Percentiles rank a stretch among this genome's conserved stretches.
Conservation (phyloP, 2,888 invertebrate species). For the Deilephila elpenor region DNA sequence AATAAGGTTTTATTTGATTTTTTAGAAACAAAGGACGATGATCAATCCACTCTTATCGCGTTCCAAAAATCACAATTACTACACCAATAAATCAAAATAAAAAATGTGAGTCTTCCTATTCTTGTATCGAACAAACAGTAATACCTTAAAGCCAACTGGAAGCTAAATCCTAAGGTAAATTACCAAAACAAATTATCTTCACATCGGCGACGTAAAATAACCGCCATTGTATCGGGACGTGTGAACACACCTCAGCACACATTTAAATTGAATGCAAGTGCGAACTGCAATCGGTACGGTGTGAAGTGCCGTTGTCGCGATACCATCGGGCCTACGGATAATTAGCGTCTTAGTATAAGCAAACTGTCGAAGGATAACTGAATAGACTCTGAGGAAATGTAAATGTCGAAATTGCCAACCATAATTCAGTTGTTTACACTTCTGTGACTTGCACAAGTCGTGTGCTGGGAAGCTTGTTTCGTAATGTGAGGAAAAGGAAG, state of each 20-base stretch:
- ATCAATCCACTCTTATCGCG: too few species aligned
- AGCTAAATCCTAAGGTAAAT: not conserved
- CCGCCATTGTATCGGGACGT: conserved; percentile 6
- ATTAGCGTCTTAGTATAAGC: conserved; percentile 41
- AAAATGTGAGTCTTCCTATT: not conserved
- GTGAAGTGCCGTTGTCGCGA: conserved; percentile 51
- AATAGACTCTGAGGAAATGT: conserved; percentile 24
- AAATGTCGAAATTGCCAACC: conserved; percentile 6
- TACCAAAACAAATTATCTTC: not conserved
- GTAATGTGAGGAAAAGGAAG: not conserved
- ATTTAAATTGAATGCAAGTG: conserved; percentile 49
- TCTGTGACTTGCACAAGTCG: conserved; percentile 15
- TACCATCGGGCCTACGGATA: conserved; percentile 48
- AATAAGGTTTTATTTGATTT: not conserved
- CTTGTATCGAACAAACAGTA: not conserved
- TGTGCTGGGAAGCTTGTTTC: not conserved
- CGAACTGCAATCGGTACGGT: conserved; percentile 42
- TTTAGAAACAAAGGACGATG: too few species aligned
- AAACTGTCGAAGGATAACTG: conserved; percentile 25
- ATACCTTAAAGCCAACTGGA: not conserved
- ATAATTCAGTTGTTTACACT: conserved; percentile 26
- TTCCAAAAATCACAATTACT: too few species aligned
- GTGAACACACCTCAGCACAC: conserved; percentile 6
- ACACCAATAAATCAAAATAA: not conserved
- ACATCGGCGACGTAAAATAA: not conserved